Evolutionary conservation across 2,888 invertebrate genomes (phyloP), one percentile per base, ranked within the genome.

Genomic region (Andrena bucephala): DNA sequence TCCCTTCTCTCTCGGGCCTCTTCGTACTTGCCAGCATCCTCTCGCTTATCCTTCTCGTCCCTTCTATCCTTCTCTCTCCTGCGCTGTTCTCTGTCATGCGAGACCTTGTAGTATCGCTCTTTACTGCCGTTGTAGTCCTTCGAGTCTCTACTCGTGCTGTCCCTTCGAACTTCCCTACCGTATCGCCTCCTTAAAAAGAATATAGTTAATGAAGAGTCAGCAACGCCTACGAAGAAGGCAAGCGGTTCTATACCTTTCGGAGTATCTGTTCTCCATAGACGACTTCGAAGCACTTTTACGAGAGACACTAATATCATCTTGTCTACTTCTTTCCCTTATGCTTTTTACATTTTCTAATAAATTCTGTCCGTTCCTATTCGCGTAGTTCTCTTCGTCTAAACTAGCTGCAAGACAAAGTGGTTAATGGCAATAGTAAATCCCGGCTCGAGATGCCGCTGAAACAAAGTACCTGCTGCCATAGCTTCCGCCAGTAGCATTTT

Each of bases 401-500:
- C 54, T 87, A 74, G 87, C 88, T 89, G 66, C 20, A 85, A 81
- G 36, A 67, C 0, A 78, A 72, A 77, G 0, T 36, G 52, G n/a
- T 77, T 73, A 70, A 70, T 48, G 24, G 24, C 20, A 31, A 66
- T 50, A n/a, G 13, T 74, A 8, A 36, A 50, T 2, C 31, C 42
- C 0, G 24, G 10, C 0, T 33, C 57, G 20, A 77, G 59, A 67
- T 20, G 54, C 16, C 13, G n/a, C 10, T 6, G 4, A 3, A 62
- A 8, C 29, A 59, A 80, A 59, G 29, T 86, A 89, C 89, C 85
- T 86, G 91, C 91, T 69, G 89, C 89, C 83, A 86, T 84, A 16
- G 87, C 87, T 75, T 85, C 87, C 2, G 89, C 89, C 7, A 89
- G 83, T 77, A 92, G 80, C 84, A 89, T 71, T 85, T 92, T 93